Conservation (phyloP, 2,113 vertebrate genomes). For the Ageneiosus marmoratus region DNA sequence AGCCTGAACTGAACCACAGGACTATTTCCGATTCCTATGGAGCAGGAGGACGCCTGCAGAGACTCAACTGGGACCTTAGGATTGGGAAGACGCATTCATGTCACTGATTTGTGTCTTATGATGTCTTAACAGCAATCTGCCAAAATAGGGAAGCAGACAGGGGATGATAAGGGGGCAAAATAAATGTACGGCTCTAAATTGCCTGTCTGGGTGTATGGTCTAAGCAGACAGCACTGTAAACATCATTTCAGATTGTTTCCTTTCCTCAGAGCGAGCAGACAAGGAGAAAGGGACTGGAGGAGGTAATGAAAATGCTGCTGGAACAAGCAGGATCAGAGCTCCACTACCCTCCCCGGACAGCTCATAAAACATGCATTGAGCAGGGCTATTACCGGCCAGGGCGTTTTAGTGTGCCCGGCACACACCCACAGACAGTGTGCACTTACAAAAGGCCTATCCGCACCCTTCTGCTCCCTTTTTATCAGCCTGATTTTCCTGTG, state of each 20-base stretch:
- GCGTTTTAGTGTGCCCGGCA: constrained; percentile 59
- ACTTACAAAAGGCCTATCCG: constrained; percentile 50
- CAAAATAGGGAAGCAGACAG: background rate
- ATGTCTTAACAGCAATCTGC: constrained; percentile 8
- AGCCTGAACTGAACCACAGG: constrained; percentile 19
- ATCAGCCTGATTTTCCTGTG: constrained; percentile 52
- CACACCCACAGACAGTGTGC: constrained; percentile 43
- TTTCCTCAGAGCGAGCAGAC: constrained; percentile 44
- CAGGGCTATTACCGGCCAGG: constrained; percentile 62
- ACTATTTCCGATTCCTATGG: constrained; percentile 14
- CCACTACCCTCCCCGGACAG: constrained; percentile 66
- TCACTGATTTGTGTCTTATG: constrained; percentile 19
- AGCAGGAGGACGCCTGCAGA: constrained; percentile 4
- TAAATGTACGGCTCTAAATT: constrained; percentile 13
- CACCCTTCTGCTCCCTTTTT: constrained; percentile 15
- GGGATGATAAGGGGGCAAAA: constrained; percentile 1
- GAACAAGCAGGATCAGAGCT: constrained; percentile 70
- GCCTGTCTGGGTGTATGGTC: constrained; percentile 40
- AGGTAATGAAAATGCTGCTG: constrained; percentile 64
- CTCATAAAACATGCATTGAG: constrained; percentile 76
- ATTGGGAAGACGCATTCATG: background rate
- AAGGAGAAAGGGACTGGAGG: constrained; percentile 36
- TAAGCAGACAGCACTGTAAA: constrained; percentile 56
- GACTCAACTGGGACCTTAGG: background rate
- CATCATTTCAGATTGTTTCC: constrained; percentile 58